A percentile compares a stretch with the other conserved stretches of the same genome.
Evolutionary conservation across 1,140 invertebrate genomes (phyloP).

Genomic region (Trissolcus basalis): DNA sequence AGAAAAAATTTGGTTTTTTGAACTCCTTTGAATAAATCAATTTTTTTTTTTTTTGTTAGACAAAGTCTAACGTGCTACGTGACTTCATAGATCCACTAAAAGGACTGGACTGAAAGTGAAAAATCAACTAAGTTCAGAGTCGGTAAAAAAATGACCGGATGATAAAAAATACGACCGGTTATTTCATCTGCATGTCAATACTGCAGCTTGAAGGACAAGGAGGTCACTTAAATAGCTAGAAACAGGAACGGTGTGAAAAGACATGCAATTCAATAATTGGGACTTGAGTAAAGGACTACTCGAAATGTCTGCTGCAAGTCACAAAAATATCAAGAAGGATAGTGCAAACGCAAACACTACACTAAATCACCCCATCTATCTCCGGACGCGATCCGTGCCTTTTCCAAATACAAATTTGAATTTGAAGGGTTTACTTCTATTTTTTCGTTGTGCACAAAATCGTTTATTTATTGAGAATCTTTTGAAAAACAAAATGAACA

Average conservation of each 20-base stretch:
- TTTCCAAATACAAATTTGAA: no score
- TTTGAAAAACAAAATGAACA: background rate
- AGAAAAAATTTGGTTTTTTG: no score
- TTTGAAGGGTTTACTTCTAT: no score
- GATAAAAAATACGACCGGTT: constrained; percentile 37
- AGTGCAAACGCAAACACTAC: background rate
- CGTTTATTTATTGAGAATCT: no score
- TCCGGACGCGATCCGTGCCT: no score
- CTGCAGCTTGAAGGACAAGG: constrained; percentile 46
- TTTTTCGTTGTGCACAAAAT: no score
- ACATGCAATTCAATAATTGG: constrained; percentile 16
- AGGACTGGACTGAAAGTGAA: constrained; percentile 43
- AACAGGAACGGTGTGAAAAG: constrained; percentile 38
- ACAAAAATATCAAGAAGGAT: constrained; percentile 1
- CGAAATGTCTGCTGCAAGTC: constrained; percentile 5
- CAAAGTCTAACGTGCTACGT: no score
- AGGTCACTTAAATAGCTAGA: constrained; percentile 29
- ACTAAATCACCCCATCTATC: no score
- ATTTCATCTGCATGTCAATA: constrained; percentile 46
- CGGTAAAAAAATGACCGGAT: constrained; percentile 25
- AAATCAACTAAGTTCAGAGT: constrained; percentile 26
- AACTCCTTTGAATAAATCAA: no score
- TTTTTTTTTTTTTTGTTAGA: no score
- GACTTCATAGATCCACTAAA: no score
- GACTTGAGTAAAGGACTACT: constrained; percentile 18